These are phyloP conservation scores for Leucoraja ocellata DNA, from an alignment of 2,797 vertebrate species.

Conservation along the genomic window DNA sequence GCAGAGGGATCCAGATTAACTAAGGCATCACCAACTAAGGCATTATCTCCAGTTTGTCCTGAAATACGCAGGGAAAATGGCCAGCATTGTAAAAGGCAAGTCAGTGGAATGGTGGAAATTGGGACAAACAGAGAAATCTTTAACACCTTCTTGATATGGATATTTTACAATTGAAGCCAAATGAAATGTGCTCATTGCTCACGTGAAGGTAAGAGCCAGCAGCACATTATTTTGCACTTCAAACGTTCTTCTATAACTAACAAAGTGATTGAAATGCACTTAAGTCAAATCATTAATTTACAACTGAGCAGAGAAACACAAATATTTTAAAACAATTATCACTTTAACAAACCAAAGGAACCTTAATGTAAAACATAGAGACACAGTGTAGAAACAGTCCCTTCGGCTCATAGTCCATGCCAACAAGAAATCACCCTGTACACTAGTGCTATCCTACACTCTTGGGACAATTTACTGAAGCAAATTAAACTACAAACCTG, in stretches of 20 bases:
- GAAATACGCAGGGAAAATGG: neutral
- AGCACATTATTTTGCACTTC: neutral
- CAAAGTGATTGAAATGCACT: neutral
- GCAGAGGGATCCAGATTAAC: neutral
- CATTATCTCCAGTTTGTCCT: neutral
- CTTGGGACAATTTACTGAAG: no score
- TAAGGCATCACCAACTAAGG: neutral
- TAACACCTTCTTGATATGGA: neutral
- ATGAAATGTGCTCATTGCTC: neutral
- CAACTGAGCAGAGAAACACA: neutral
- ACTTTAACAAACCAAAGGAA: neutral
- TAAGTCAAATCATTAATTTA: neutral
- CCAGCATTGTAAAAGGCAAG: neutral
- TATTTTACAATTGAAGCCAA: neutral
- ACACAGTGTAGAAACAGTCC: no score
- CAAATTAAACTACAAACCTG: no score
- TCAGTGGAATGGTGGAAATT: neutral
- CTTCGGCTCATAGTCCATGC: no score
- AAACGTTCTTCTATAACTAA: neutral
- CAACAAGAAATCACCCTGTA: no score
- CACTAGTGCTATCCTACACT: no score
- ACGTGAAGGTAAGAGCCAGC: neutral
- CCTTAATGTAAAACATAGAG: neutral
- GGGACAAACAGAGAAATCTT: neutral
- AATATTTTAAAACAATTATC: neutral